phyloP scores from a whole-genome alignment of 1,140 invertebrate species.

The Geopemphigus sp. region DNA sequence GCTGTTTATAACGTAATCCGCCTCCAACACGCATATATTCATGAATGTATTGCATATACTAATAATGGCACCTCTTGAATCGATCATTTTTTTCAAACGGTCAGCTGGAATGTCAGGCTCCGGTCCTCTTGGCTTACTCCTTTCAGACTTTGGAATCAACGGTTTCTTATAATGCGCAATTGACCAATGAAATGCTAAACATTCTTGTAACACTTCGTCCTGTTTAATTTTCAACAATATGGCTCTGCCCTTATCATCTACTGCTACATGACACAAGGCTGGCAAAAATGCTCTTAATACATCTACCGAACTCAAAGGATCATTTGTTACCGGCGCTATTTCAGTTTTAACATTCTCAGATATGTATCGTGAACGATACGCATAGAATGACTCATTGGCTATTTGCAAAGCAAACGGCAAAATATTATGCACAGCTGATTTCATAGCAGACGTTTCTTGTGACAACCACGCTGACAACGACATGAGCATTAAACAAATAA shows the following conservation, averaged over 20 bases:
- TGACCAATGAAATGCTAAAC: slow-evolving; percentile 78
- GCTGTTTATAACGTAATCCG: slow-evolving; percentile 74
- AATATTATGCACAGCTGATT: slow-evolving; percentile 74
- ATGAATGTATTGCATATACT: slow-evolving; percentile 88
- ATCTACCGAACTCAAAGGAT: slow-evolving; percentile 68
- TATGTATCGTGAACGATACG: slow-evolving; percentile 56
- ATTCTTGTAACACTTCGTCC: slow-evolving; percentile 76
- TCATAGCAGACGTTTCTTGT: slow-evolving; percentile 87
- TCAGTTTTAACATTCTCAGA: slow-evolving; percentile 62
- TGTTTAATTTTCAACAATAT: slow-evolving; percentile 76
- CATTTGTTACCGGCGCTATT: slow-evolving; percentile 60
- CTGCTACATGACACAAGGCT: slow-evolving; percentile 83
- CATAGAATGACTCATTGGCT: slow-evolving; percentile 79
- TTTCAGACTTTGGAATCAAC: slow-evolving; percentile 72
- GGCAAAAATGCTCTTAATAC: slow-evolving; percentile 78
- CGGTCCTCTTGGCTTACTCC: slow-evolving; percentile 70
- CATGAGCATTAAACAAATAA: slow-evolving; percentile 78
- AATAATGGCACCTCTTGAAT: slow-evolving; percentile 77
- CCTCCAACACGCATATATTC: slow-evolving; percentile 86
- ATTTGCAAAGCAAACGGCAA: slow-evolving; percentile 75
- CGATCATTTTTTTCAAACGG: slow-evolving; percentile 75
- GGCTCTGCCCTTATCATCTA: slow-evolving; percentile 81
- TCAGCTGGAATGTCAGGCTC: slow-evolving; percentile 70
- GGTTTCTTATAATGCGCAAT: slow-evolving; percentile 83
- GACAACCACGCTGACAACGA: slow-evolving; percentile 84